These are phyloP conservation scores for Nicator chloris DNA, from an alignment of 2,113 vertebrate genomes.

Conservation along the genomic window DNA sequence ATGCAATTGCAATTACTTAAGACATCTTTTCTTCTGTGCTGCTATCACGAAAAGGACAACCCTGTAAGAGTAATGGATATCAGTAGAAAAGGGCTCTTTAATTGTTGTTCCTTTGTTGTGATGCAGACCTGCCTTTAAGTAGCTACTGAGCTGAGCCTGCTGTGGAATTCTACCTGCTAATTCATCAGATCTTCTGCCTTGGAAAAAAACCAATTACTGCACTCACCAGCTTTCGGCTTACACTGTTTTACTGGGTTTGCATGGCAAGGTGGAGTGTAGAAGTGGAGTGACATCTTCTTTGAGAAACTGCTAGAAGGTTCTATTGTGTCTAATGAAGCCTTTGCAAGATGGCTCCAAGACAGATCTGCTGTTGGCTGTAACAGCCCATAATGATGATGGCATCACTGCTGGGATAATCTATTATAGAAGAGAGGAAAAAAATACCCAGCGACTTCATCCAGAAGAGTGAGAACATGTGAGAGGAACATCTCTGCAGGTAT, in stretches of 20 bases:
- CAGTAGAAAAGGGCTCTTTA: neutral
- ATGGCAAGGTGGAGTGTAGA: neutral
- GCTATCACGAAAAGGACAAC: neutral
- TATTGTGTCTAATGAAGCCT: neutral
- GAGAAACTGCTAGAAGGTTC: neutral
- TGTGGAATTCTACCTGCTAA: neutral
- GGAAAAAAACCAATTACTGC: neutral
- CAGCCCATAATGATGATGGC: neutral
- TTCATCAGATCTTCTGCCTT: neutral
- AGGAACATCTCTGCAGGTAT: neutral
- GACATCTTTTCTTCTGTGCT: neutral
- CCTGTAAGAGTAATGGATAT: neutral
- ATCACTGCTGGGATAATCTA: accelerated
- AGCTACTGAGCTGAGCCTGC: neutral
- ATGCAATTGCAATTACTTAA: neutral
- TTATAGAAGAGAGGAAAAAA: neutral
- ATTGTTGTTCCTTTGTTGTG: neutral
- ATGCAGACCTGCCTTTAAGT: neutral
- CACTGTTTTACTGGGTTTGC: neutral
- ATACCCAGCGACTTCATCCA: neutral
- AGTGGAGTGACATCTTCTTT: neutral
- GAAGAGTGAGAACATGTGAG: neutral
- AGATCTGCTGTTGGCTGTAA: neutral
- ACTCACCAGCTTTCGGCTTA: neutral
- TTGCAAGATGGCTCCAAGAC: neutral